Conservation (phyloP, 1,140 invertebrate species). For the Wiebesia pumilae region DNA sequence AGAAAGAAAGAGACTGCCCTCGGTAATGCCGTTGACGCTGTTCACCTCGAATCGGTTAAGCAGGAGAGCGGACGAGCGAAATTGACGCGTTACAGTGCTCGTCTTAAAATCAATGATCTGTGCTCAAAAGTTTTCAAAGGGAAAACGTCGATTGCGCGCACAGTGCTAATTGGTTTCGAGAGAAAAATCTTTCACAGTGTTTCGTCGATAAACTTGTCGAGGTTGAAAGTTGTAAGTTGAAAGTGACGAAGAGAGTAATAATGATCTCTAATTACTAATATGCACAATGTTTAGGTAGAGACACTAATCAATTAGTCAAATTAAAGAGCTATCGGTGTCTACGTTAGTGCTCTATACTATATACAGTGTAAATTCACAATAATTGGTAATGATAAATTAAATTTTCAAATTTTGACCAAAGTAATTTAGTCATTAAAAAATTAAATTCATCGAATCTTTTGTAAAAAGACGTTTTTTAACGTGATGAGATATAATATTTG, state of each 20-base stretch:
- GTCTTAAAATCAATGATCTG: not conserved
- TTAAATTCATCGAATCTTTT: not conserved
- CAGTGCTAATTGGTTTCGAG: not conserved
- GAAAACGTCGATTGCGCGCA: not conserved
- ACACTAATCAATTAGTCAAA: not conserved
- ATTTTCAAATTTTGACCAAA: not conserved
- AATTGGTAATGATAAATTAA: not conserved
- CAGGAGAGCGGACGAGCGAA: not conserved
- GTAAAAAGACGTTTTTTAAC: not conserved
- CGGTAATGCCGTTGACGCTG: no score
- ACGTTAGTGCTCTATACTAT: not conserved
- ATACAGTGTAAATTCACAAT: not conserved
- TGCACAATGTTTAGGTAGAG: not conserved
- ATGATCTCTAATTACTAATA: not conserved
- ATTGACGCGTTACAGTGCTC: not conserved
- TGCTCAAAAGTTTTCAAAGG: not conserved
- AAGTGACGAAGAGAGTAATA: not conserved
- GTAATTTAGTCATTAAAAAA: not conserved
- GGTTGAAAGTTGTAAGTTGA: not conserved
- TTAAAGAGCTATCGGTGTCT: not conserved
- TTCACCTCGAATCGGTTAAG: not conserved
- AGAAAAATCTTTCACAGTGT: not conserved
- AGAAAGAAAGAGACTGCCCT: not conserved
- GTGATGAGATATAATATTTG: not conserved
- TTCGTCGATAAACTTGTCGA: not conserved